Evolutionary conservation across 2,797 vertebrate species (phyloP).

Genomic region (Artibeus lituratus): DNA sequence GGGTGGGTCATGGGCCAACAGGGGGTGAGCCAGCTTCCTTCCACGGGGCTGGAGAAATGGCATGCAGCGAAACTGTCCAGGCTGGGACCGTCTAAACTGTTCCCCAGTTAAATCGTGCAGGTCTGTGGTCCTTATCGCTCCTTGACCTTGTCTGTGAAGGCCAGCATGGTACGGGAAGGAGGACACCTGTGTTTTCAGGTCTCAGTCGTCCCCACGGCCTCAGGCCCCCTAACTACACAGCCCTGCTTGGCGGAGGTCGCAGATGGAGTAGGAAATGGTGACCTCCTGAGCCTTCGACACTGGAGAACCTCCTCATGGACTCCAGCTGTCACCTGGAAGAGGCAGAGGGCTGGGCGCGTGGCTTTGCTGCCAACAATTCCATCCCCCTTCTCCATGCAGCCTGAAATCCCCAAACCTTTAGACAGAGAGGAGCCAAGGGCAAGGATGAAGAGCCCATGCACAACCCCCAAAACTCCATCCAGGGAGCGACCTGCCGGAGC

Average conservation of each 20-base stretch:
- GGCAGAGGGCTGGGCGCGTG: not conserved
- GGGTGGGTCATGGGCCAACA: not conserved
- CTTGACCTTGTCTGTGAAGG: not conserved
- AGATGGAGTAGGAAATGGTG: not conserved
- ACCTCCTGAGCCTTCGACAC: not conserved
- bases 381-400: too few relatives aligned
- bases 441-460: not conserved
- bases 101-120: not conserved
- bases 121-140: fast-evolving
- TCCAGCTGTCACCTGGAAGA: not conserved
- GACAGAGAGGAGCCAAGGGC: not conserved
- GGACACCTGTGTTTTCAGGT: not conserved
- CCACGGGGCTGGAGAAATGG: not conserved
- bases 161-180: fast-evolving
- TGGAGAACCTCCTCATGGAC: not conserved
- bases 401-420: not conserved
- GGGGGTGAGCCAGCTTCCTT: not conserved
- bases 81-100: not conserved
- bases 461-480: fast-evolving
- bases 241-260: not conserved
- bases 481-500: not conserved
- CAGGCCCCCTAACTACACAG: not conserved
- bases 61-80: not conserved
- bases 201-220: not conserved
- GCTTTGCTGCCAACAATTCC: not conserved